Conservation (phyloP, 2,888 invertebrate species). For the Sphaerophoria rueppellii region DNA sequence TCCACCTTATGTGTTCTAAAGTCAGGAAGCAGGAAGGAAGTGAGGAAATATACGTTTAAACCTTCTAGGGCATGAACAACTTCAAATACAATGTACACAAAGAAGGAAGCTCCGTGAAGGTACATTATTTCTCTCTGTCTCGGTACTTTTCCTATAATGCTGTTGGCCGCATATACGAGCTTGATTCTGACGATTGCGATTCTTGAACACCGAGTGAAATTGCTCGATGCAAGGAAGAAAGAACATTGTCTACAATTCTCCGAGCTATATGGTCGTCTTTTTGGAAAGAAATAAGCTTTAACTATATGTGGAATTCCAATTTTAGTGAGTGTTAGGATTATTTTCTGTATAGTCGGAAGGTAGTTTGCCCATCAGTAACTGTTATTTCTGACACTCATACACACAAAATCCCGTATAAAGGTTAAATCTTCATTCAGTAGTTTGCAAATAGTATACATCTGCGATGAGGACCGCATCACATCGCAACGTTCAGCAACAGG, state of each 20-base stretch:
- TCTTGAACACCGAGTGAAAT: conserved; percentile 56
- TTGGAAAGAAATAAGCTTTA: background rate
- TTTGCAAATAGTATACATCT: background rate
- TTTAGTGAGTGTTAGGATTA: conserved; percentile 39
- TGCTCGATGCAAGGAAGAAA: conserved; percentile 48
- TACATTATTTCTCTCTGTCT: conserved; percentile 17
- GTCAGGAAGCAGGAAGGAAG: background rate
- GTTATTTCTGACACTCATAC: conserved; percentile 44
- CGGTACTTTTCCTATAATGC: conserved; percentile 33
- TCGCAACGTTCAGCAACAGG: background rate
- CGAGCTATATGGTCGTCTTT: no score
- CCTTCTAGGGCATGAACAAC: background rate
- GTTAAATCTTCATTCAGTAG: conserved; percentile 29
- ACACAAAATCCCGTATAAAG: conserved; percentile 14
- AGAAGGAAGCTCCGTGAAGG: conserved; percentile 14
- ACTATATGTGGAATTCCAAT: background rate
- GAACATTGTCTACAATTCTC: background rate
- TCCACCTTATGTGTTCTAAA: background rate
- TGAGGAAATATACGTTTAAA: conserved; percentile 13
- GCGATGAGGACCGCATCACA: conserved; percentile 12
- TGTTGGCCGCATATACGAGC: background rate
- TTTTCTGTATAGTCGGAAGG: background rate
- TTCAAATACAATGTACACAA: conserved; percentile 12
- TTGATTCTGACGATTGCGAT: conserved; percentile 56
- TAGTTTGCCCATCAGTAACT: conserved; percentile 27